Evolutionary conservation across 2,888 invertebrate genomes (phyloP), one percentile per base, ranked within the genome.

Genomic region (Acleris cristana): DNA sequence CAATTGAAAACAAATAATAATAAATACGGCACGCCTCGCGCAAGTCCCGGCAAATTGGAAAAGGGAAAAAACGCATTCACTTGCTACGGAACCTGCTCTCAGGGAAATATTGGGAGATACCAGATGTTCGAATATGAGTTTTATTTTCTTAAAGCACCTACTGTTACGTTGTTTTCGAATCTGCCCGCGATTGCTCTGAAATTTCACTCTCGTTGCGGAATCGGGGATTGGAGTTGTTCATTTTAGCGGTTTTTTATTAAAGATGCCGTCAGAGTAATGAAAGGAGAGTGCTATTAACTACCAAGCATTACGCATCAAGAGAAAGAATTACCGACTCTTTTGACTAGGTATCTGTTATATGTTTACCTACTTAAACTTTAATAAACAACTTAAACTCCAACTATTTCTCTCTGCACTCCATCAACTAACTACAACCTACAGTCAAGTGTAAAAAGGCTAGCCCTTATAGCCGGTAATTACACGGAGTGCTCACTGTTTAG

Each of bases 1-100:
- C 90, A 89, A 91, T 90, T 90, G 90, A 90, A 90, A 90, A 90
- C 90, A 90, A 91, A 91, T 90, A 90, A 90, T 88, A 90, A 90
- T 90, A 91, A 91, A 91, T 89, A 90, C 83, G 79, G 79, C 79
- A 79, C 81, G 81, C 76, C 77, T 75, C 82, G 81, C 82, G 82
- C 83, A 84, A 81, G 82, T 83, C 79, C 80, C 84, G 80, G 81
- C 79, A 87, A 88, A 89, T 89, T 87, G 89, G 84, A 88, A 88
- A 84, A 80, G 82, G 81, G 85, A 85, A 86, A 86, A 85, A 75
- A 74, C 72, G 71, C 71, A 71, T 74, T 76, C 76, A 76, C 78
- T 77, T 75, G 74, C 49, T 77, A 79, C 76, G 78, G 72, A 75
- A 74, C 73, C 72, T 73, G 71, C 74, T 73, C 74, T 70, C 60